Conservation (phyloP, 30 jellyfish, hydroid and myxozoan genomes). For the Kudoa iwatai region DNA sequence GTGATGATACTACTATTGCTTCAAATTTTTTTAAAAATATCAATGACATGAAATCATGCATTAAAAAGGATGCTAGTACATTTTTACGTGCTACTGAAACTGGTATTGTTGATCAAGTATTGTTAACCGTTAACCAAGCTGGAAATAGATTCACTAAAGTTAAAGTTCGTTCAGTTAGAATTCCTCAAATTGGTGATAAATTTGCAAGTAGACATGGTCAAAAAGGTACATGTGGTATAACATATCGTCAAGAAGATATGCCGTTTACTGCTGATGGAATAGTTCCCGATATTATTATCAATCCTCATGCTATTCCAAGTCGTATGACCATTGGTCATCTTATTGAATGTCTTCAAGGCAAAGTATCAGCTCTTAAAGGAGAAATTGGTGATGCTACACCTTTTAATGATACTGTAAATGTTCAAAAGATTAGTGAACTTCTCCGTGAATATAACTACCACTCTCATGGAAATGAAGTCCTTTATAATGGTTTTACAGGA, state of each 20-base stretch:
- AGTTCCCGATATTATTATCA: constrained; percentile 65
- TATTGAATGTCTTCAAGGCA: constrained; percentile 81
- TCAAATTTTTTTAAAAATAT: neutral
- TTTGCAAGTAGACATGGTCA: constrained; percentile 99
- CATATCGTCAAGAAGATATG: constrained; percentile 96
- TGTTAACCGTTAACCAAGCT: constrained; percentile 69
- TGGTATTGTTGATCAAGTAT: constrained; percentile 90
- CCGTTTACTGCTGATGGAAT: constrained; percentile 95
- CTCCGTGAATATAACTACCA: constrained; percentile 74
- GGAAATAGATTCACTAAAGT: constrained; percentile 69
- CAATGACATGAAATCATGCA: neutral
- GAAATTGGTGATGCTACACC: constrained; percentile 99
- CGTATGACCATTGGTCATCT: constrained; percentile 99
- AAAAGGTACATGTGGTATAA: constrained; percentile 92
- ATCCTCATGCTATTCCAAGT: constrained; percentile 98
- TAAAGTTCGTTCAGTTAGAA: constrained; percentile 75
- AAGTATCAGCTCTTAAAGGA: constrained; percentile 95
- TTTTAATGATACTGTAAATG: constrained; percentile 82
- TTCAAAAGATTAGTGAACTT: constrained; percentile 39
- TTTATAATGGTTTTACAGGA: constrained; percentile 73
- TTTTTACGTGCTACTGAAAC: constrained; percentile 80
- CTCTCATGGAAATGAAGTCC: constrained; percentile 87
- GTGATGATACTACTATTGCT: constrained; percentile 23
- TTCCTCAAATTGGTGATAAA: constrained; percentile 89
- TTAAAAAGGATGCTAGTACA: constrained; percentile 63